Conservation (phyloP, 2,113 vertebrate species). For the Charina bottae region DNA sequence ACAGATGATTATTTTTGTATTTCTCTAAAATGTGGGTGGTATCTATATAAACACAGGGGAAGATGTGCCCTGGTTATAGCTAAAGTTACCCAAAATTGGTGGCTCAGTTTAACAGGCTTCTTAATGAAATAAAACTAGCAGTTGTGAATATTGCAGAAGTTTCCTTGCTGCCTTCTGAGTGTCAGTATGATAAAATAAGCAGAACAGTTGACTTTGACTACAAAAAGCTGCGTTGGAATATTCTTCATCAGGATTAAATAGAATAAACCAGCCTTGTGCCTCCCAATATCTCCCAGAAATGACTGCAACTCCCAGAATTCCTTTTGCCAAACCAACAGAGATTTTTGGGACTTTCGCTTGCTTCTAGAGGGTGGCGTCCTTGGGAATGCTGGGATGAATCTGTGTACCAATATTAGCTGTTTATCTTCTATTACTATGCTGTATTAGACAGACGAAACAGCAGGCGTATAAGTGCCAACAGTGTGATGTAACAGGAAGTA, state of each 20-base stretch:
- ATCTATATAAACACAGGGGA: neutral
- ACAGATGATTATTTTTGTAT: neutral
- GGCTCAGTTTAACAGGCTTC: neutral
- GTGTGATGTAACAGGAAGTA: neutral
- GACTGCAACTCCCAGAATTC: neutral
- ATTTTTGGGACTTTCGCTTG: neutral
- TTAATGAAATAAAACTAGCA: neutral
- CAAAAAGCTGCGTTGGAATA: neutral
- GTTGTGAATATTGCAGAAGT: neutral
- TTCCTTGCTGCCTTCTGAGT: neutral
- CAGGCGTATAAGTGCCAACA: neutral
- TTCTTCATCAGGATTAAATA: neutral
- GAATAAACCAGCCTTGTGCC: neutral
- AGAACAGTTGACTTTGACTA: neutral
- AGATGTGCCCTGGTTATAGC: neutral
- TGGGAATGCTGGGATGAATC: neutral
- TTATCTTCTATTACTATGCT: neutral
- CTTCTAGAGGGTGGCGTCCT: neutral
- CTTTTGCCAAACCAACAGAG: neutral
- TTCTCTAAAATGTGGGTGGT: neutral
- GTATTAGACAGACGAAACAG: neutral
- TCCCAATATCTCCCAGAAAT: neutral
- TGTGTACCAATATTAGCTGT: neutral
- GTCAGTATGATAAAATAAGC: neutral
- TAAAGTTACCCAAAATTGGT: neutral